Base-by-base conservation (phyloP, 37 sponge, comb jelly and placozoan genomes). In the Petrosia ficiformis region DNA sequence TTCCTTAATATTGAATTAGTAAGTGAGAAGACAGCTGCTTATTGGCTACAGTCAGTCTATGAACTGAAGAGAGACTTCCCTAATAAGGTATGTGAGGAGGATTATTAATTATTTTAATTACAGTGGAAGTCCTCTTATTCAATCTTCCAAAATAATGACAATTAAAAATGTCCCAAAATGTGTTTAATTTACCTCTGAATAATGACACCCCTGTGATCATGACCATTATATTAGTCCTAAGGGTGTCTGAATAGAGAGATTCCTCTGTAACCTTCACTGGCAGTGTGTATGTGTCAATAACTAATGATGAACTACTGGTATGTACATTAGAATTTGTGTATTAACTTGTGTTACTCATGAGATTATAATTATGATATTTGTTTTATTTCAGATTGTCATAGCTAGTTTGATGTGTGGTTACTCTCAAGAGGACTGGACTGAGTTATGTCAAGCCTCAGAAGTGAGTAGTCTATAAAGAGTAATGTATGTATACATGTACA, bases 1-100 rank as follows among this genome's bases (percentile, higher is more conserved):
- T 96, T 87, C 89, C 91, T 96, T 72, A 96, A 96, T 70, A 96
- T 96, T 57, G 97, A 96, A 88, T 80, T 96, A 40, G 86, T 96
- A 76, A 89, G 84, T 58, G 97, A 96, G 83, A 96, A 96, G 88
- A 96, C 97, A 29, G 91, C 91, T 3, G 97, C 86, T 39, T 96
- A 96, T 77, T 96, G 97, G 97, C 83, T 89, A 26, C 91, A 90
- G 88, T 67, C 81, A 40, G 68, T 96, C 80, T 83, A 66, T 33
- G 95, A 96, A 57, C 91, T 96, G 31, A 96, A 96, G 88, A 79
- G 71, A 61, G 97, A 96, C 86, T 96, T 93, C 57, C 86, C 84
- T 32, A 39, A 72, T 32, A 87, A 92, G 92, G 92, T 91, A 10
- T 29, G 86, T 37, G 34, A 54, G 43, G 5, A 26, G 14, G 28